Base-by-base conservation (phyloP, 2,888 invertebrate genomes). In the Trissolcus japonicus region DNA sequence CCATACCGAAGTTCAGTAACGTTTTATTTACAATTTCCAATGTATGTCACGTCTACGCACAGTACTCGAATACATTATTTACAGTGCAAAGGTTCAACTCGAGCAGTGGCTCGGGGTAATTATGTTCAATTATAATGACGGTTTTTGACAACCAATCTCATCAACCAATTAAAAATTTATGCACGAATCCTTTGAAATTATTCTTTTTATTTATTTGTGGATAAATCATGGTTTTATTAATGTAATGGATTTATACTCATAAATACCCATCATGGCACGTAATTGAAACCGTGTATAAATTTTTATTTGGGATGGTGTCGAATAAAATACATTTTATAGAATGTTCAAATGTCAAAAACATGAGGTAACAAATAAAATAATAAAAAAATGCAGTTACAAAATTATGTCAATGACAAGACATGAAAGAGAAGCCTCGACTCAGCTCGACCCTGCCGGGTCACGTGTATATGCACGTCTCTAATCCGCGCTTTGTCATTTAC, bases 381-480 rank as follows among this genome's bases (percentile, higher is more conserved):
- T n/a, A 4, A 35, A 56, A 55, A 55, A 50, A 57, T 14, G 41
- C 29, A 62, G 43, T 7, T 48, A 14, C 9, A 41, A 48, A 78
- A 74, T 66, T 59, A 66, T 74, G 78, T 78, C 74, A 74, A 62
- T 78, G 74, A 74, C 78, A 66, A 55, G 57, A 35, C 50, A 62
- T 62, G 21, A 62, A 54, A 68, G 62, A 13, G 78, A 78, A 78
- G 73, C 78, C 78, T 77, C 51, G 65, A 17, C 56, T 65, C 48
- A 71, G 59, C 51, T 69, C 67, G 74, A 78, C 69, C 71, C 78
- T 78, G 78, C 40, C 29, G 17, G 50, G 55, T 71, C 51, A 6
- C 50, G 21, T 19, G 46, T 53, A 74, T 57, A 57, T 46, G 55
- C 56, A 48, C 11, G 17, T 35, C 67, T 78, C n/a, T 71, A 73